Percentiles rank a stretch among this genome's conserved stretches.
Evolutionary conservation across 2,888 invertebrate species (phyloP).

Genomic region (Platycheirus albimanus): DNA sequence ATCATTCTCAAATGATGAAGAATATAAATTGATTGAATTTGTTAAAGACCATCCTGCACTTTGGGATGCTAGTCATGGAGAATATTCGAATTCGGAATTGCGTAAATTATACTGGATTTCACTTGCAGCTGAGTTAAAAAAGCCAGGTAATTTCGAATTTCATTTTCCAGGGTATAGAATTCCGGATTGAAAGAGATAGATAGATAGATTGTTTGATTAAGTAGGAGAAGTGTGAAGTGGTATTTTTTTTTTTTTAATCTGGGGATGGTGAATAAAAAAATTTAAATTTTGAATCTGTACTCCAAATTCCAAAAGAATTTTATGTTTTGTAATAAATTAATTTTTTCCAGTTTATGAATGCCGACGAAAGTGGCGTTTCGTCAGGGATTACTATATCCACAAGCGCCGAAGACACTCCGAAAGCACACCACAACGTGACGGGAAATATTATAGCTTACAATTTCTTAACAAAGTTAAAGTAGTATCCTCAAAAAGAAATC

Average conservation of each 20-base stretch:
- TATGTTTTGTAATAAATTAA: neutral
- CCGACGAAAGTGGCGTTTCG: conserved; percentile 72
- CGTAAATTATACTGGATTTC: conserved; percentile 62
- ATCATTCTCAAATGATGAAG: conserved; percentile 72
- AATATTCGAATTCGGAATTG: conserved; percentile 64
- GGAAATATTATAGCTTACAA: conserved; percentile 66
- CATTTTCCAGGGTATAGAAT: conserved; percentile 23
- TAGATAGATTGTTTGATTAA: neutral
- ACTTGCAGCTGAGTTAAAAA: conserved; percentile 54
- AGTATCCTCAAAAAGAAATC: conserved; percentile 7
- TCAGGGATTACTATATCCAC: conserved; percentile 70
- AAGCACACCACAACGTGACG: conserved; percentile 60
- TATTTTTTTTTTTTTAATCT: neutral
- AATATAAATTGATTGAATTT: conserved; percentile 57
- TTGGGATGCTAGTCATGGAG: conserved; percentile 62
- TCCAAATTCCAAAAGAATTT: too few relatives aligned
- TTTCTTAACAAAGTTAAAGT: conserved; percentile 61
- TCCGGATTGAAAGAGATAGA: conserved; percentile 38
- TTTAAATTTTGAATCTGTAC: neutral
- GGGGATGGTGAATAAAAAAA: neutral
- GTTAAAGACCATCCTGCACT: conserved; percentile 64
- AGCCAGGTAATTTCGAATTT: conserved; percentile 50
- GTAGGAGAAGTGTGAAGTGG: too few relatives aligned
- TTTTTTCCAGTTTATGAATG: conserved; percentile 56
- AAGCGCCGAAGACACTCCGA: conserved; percentile 46